Percentiles rank a stretch among this genome's conserved stretches.
These are phyloP conservation scores for Porites cylindrica DNA, from an alignment of 92 coral and sea anemone genomes.

Conservation along the genomic window DNA sequence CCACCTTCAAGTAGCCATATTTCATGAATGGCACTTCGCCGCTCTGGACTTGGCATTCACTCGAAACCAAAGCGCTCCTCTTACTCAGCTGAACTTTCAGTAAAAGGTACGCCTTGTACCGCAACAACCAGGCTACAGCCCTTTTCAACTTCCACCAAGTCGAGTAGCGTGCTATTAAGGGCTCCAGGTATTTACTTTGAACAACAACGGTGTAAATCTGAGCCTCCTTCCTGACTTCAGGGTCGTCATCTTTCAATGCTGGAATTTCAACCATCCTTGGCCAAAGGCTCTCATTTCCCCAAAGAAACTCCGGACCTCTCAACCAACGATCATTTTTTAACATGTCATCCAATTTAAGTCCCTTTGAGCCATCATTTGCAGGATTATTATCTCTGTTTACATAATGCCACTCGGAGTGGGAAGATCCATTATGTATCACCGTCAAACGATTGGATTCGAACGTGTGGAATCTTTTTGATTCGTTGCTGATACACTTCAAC, in stretches of 20 bases:
- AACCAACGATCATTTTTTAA: constrained; percentile 56
- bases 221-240: constrained; percentile 65
- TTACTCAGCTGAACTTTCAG: too few relatives aligned
- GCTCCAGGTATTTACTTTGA: too few relatives aligned
- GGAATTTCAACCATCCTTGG: constrained; percentile 52
- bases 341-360: constrained; percentile 58
- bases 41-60: too few relatives aligned
- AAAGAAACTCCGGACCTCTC: constrained; percentile 63
- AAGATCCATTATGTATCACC: constrained; percentile 39
- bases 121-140: too few relatives aligned
- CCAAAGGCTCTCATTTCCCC: constrained; percentile 63
- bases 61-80: too few relatives aligned
- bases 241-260: constrained; percentile 54
- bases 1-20: too few relatives aligned
- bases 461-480: constrained; percentile 26
- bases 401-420: constrained; percentile 47
- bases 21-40: too few relatives aligned
- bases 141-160: too few relatives aligned
- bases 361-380: constrained; percentile 61
- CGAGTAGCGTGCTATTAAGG: too few relatives aligned
- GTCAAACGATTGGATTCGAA: constrained; percentile 71
- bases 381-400: constrained; percentile 67
- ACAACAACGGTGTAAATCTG: constrained; percentile 19
- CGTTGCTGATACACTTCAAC: constrained; percentile 56
- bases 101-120: too few relatives aligned